A percentile compares a stretch with the other conserved stretches of the same genome.
Evolutionary conservation across 2,113 vertebrate species (phyloP).

Genomic region (Poicephalus gulielmi): DNA sequence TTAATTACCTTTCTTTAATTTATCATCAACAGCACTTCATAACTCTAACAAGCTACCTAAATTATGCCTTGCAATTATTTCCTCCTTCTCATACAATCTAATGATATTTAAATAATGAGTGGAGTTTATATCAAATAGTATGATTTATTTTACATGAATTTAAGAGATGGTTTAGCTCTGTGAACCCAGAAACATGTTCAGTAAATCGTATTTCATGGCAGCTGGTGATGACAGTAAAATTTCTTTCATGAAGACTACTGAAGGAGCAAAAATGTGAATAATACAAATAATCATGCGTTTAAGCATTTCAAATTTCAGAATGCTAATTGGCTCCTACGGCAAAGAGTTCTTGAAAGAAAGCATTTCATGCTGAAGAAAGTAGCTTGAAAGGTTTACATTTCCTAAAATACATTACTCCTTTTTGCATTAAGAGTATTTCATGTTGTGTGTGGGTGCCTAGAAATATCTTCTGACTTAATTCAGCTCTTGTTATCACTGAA

Average conservation of each 20-base stretch:
- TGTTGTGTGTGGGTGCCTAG: neutral
- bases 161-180: neutral
- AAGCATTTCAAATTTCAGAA: conserved; percentile 41
- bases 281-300: conserved; percentile 43
- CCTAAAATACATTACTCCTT: neutral
- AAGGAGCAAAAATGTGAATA: conserved; percentile 42
- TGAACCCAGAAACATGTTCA: neutral
- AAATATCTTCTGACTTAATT: neutral
- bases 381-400: conserved; percentile 17
- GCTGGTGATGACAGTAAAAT: neutral
- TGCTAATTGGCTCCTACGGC: conserved; percentile 15
- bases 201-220: conserved; percentile 14
- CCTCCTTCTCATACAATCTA: conserved; percentile 1
- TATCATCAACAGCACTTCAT: neutral
- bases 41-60: neutral
- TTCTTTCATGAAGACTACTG: conserved; percentile 33
- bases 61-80: conserved; percentile 27
- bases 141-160: neutral
- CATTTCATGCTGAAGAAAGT: conserved; percentile 18
- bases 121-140: neutral
- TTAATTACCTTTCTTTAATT: conserved; percentile 32
- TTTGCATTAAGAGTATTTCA: neutral
- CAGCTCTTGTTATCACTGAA: neutral
- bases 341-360: conserved; percentile 31
- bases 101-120: conserved; percentile 40